phyloP scores from a whole-genome alignment of 2,113 vertebrate genomes.

The Engystomops pustulosus region DNA sequence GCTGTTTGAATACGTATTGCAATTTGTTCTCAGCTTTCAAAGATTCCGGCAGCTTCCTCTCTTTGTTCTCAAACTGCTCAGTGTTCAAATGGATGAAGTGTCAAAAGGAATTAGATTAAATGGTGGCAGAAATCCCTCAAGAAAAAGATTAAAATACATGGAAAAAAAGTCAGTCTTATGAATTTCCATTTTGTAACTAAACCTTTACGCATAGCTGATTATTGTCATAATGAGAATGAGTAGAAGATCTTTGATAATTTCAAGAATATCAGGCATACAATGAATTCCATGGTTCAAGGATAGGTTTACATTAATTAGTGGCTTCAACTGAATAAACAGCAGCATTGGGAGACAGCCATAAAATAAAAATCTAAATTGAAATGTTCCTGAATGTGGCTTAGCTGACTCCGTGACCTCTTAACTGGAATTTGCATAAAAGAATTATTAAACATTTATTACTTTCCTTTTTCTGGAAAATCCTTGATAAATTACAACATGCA shows the following conservation, averaged over 20 bases:
- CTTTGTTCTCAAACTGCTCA: slow-evolving; percentile 59
- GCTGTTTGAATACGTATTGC: slow-evolving; percentile 61
- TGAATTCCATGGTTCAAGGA: slow-evolving; percentile 53
- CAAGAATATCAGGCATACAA: slow-evolving; percentile 47
- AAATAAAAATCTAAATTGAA: slow-evolving; percentile 52
- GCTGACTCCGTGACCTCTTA: slow-evolving; percentile 37
- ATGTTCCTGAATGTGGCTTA: slow-evolving; percentile 48
- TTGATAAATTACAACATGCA: slow-evolving; percentile 1
- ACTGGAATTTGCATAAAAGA: slow-evolving; percentile 52
- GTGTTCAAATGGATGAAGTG: slow-evolving; percentile 60
- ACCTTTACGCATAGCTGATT: slow-evolving; percentile 59
- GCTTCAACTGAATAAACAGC: slow-evolving; percentile 50
- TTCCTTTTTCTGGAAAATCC: slow-evolving; percentile 31
- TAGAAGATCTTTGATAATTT: slow-evolving; percentile 55
- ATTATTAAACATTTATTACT: slow-evolving; percentile 17
- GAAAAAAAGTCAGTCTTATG: slow-evolving; percentile 54
- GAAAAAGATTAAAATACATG: slow-evolving; percentile 57
- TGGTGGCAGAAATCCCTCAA: slow-evolving; percentile 59
- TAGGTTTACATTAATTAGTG: slow-evolving; percentile 56
- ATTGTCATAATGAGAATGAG: slow-evolving; percentile 60
- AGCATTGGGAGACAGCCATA: slow-evolving; percentile 20
- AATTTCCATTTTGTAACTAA: slow-evolving; percentile 60
- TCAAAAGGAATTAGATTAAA: slow-evolving; percentile 61
- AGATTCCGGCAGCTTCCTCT: slow-evolving; percentile 57
- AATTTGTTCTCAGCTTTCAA: slow-evolving; percentile 59